Conservation (phyloP, 2,113 vertebrate species). For the Pao palembangensis region DNA sequence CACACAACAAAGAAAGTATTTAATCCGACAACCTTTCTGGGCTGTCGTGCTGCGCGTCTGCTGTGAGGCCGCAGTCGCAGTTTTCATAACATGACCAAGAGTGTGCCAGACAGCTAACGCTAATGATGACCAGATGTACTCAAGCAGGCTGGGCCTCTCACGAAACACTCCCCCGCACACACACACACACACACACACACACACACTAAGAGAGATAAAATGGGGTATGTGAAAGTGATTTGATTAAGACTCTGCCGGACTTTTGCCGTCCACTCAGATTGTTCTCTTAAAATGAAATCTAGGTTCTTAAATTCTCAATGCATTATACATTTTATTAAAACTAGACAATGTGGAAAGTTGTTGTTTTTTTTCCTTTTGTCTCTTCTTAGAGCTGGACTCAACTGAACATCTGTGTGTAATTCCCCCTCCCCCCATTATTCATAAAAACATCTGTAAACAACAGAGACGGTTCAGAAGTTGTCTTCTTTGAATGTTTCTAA, state of each 20-base stretch:
- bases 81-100: neutral
- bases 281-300: neutral
- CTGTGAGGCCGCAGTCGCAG: too few relatives aligned
- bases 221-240: conserved; percentile 2
- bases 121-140: conserved; percentile 15
- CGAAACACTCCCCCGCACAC: neutral
- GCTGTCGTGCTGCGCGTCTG: too few relatives aligned
- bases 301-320: neutral
- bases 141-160: conserved; percentile 15
- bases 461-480: neutral
- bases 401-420: neutral
- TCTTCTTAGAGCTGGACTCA: neutral
- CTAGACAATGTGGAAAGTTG: neutral
- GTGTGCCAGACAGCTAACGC: neutral
- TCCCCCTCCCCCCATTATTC: neutral
- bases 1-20: too few relatives aligned
- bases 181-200: neutral
- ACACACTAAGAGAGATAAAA: neutral
- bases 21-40: too few relatives aligned
- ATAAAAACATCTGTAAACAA: neutral
- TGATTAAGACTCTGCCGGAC: neutral
- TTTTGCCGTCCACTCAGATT: neutral
- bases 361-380: neutral
- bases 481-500: neutral
- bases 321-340: neutral